Base-by-base conservation (phyloP, 2,888 invertebrate genomes). In the Torymus texanus region DNA sequence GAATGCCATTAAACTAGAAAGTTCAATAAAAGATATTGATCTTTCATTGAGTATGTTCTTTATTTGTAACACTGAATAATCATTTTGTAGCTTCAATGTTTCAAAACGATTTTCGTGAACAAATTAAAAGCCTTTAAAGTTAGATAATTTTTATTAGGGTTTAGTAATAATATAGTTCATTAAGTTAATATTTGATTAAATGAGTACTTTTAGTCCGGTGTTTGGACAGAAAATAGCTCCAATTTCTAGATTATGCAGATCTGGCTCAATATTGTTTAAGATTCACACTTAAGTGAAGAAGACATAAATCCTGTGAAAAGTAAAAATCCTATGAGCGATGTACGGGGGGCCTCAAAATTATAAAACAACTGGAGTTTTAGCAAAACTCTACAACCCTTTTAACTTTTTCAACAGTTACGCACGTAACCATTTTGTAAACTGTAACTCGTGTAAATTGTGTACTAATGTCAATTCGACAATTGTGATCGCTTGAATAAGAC, bases 11-110 rank as follows among this genome's bases (percentile, higher is more conserved):
- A 11, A 72, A 72, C 68, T 70, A 12, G 56, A 18, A 72, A 75
- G 68, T 50, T 3, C 16, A 14, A 14, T 56, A 21, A 41, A 41
- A 72, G 24, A 29, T 18, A 71, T 68, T 66, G 65, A 74, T 81
- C 72, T 81, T 83, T 75, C 81, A 83, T 77, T 75, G 80, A 66
- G 75, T 79, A 67, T 72, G 62, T 67, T 78, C 81, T 83, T 75
- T 75, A 82, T 83, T 77, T 80, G 80, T 84, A 82, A 67, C 80
- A 78, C 79, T 78, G 75, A 78, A 81, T 80, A 83, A 84, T 84
- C 82, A 68, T 84, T 83, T 84, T 82, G 74, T 74, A 74, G 70
- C 70, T 21, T 41, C 10, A 65, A 21, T 50, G 77, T 74, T 74
- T 66, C 70, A 77, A 77, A 74, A 41, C 18, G 50, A 70, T 73